Percentiles rank a stretch among this genome's conserved stretches.
These are phyloP conservation scores for Paramuricea clavata DNA, from an alignment of 92 coral and sea anemone genomes.

Conservation along the genomic window DNA sequence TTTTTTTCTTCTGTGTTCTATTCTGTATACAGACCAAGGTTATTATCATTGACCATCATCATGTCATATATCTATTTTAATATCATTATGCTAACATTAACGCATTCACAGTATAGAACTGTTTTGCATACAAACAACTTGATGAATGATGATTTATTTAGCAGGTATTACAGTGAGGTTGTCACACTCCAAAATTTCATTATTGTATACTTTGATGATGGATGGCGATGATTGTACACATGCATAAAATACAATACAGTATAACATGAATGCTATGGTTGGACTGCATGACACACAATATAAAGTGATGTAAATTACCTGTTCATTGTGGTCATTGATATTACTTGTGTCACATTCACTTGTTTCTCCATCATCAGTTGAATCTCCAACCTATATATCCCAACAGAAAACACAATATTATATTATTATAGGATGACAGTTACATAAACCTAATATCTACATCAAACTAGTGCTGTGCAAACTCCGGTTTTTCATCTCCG, in stretches of 20 bases:
- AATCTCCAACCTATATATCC: background rate
- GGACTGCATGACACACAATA: background rate
- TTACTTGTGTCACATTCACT: background rate
- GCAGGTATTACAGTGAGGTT: background rate
- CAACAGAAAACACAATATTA: background rate
- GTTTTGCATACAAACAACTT: background rate
- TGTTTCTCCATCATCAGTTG: background rate
- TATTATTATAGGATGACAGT: background rate
- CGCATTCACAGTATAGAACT: background rate
- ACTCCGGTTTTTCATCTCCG: too few species aligned
- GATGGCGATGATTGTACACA: conserved; percentile 2
- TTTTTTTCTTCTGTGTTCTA: too few species aligned
- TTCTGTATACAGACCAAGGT: background rate
- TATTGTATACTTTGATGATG: background rate
- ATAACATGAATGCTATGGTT: background rate
- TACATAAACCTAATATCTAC: background rate
- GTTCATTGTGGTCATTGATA: conserved; percentile 1
- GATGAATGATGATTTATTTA: background rate
- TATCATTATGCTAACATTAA: background rate
- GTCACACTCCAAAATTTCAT: background rate
- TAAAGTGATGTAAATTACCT: background rate
- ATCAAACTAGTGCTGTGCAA: too few species aligned
- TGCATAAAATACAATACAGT: background rate
- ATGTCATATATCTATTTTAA: background rate
- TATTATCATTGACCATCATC: background rate